Evolutionary conservation across 1,140 invertebrate species (phyloP).

Genomic region (Tetragnatha versicolor): DNA sequence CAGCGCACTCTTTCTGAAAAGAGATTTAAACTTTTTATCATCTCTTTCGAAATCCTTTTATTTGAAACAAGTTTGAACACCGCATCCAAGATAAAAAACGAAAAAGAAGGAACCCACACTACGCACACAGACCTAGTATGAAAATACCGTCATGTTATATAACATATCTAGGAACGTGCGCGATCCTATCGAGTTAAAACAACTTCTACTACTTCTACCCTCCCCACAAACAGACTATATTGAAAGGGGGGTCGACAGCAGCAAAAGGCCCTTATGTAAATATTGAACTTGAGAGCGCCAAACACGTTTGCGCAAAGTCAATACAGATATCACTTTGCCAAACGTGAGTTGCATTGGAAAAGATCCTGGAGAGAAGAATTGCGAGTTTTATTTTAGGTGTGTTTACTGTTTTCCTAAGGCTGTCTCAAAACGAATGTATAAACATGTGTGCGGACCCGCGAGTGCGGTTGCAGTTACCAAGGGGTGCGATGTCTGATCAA

Average conservation of each 20-base stretch:
- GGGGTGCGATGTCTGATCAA: no score
- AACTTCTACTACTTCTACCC: slow-evolving; percentile 28
- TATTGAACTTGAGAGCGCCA: slow-evolving; percentile 43
- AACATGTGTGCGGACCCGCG: no score
- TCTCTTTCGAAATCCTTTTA: no score
- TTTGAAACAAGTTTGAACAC: no score
- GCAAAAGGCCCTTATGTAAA: slow-evolving; percentile 47
- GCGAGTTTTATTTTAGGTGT: slow-evolving; percentile 37
- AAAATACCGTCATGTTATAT: no score
- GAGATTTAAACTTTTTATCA: no score
- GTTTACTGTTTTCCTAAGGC: slow-evolving; percentile 23
- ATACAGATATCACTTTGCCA: slow-evolving; percentile 51
- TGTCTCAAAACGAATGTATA: slow-evolving; percentile 35
- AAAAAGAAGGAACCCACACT: no score
- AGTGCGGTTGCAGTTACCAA: no score
- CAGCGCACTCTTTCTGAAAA: no score
- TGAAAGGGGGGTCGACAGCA: not conserved
- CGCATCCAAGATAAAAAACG: no score
- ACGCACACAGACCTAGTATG: no score
- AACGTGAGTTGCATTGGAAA: slow-evolving; percentile 39
- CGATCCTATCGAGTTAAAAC: slow-evolving; percentile 13
- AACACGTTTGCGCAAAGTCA: slow-evolving; percentile 48
- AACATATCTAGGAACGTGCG: slow-evolving; percentile 8
- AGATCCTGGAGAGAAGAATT: slow-evolving; percentile 6
- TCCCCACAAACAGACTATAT: slow-evolving; percentile 42